Evolutionary conservation across 2,797 vertebrate species (phyloP), one percentile per base, ranked within the genome.

Genomic region (Sandelia bainsii): DNA sequence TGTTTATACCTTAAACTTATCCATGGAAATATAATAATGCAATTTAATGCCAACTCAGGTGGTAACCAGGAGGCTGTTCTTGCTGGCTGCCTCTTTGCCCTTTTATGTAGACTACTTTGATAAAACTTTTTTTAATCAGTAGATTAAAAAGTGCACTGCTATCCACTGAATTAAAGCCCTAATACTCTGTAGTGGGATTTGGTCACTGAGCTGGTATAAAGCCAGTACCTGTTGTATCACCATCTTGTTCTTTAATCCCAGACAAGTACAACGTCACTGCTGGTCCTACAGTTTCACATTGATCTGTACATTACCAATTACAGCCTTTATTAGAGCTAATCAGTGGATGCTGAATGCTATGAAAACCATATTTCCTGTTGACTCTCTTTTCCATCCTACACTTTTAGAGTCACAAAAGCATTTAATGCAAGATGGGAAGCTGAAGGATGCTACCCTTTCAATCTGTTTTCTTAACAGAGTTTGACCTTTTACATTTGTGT

Each of bases 401-500:
- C 39, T 37, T 37, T 37, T 1, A 42, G 22, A 53, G 20, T 42
- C 32, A 45, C 14, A 23, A 32, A 52, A 63, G 12, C 22, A 6
- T 45, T 62, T 8, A 46, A 25, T 50, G 44, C 34, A 39, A 46
- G 16, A 61, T 12, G 6, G n/a, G 19, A 48, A 44, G 34, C 23
- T 48, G 23, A 25, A 45, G 7, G 57, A 65, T 23, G 52, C 40
- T 8, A 10, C 32, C 32, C 45, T 61, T 66, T 69, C 42, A 57
- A 20, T 57, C 34, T 49, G 50, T 64, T 53, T 65, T 60, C 48
- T 59, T 52, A 40, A 54, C 34, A 46, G 29, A 23, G 2, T 65
- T 49, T 77, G 60, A 79, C 70, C 62, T 85, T 77, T 68, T 49
- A 40, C 27, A 51, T 39, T 50, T n/a, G 12, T 8, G 20, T 70